phyloP scores from a whole-genome alignment of 2,113 vertebrate genomes.

The Cyanistes caeruleus region DNA sequence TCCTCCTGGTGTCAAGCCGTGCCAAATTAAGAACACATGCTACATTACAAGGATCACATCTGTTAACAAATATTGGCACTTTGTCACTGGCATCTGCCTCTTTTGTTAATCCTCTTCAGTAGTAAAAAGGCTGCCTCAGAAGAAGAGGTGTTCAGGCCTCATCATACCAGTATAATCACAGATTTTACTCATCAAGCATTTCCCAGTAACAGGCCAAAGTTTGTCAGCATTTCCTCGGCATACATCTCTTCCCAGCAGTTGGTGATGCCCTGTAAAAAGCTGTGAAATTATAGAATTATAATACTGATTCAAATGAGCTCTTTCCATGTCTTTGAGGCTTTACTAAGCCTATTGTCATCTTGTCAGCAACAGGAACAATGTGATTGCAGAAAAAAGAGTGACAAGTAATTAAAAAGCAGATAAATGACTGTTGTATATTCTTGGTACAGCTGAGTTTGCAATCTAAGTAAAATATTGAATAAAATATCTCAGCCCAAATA shows the following conservation, averaged over 20 bases:
- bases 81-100: slow-evolving; percentile 58
- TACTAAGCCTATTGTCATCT: neutral
- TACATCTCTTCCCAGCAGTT: neutral
- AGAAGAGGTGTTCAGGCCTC: neutral
- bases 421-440: neutral
- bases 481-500: neutral
- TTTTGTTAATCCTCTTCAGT: slow-evolving; percentile 43
- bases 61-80: slow-evolving; percentile 62
- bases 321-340: neutral
- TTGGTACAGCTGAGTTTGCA: neutral
- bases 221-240: neutral
- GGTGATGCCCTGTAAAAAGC: neutral
- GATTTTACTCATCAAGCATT: slow-evolving; percentile 10
- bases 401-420: neutral
- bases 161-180: neutral
- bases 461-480: neutral
- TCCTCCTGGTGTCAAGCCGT: slow-evolving; percentile 61
- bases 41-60: slow-evolving; percentile 54
- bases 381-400: neutral
- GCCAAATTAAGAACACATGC: slow-evolving; percentile 71
- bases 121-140: slow-evolving; percentile 38
- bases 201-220: neutral
- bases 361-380: neutral
- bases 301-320: neutral
- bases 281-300: slow-evolving; percentile 20